Percentiles rank a stretch among this genome's conserved stretches.
Conservation (phyloP, 2,888 invertebrate genomes). For the Tachina lurida region DNA sequence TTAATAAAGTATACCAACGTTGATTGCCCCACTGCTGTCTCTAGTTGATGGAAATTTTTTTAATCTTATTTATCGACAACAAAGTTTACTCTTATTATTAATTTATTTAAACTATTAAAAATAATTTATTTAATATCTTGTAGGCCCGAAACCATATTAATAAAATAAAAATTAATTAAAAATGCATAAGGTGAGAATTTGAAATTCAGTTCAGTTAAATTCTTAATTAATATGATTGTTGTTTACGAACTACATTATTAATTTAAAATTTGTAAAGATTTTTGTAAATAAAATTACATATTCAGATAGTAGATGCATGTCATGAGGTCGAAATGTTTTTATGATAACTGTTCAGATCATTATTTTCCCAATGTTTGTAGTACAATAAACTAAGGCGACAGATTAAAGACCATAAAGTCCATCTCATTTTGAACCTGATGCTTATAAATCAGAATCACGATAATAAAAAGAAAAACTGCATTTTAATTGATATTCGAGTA, state of each 20-base stretch:
- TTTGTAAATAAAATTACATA: background rate
- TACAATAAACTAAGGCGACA: conserved; percentile 44
- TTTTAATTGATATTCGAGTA: background rate
- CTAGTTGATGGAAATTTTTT: no score
- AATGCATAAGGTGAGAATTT: background rate
- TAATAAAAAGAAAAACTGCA: background rate
- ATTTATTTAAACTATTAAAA: no score
- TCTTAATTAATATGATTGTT: conserved; percentile 7
- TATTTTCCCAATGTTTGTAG: conserved; percentile 38
- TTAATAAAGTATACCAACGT: no score
- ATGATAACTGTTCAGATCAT: conserved; percentile 4
- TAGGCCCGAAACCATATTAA: no score
- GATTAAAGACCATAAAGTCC: conserved; percentile 65
- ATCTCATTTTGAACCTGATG: conserved; percentile 56
- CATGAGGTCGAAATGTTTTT: conserved; percentile 14
- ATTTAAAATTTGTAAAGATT: conserved; percentile 1
- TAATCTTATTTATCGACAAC: no score
- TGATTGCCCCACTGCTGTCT: no score
- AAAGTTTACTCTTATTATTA: no score
- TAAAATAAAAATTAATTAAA: no score
- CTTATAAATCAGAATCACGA: conserved; percentile 7
- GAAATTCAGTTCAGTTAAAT: background rate
- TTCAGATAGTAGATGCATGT: background rate
- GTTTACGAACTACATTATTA: background rate
- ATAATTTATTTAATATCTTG: no score